These are phyloP conservation scores for Strix aluco DNA, from an alignment of 2,113 vertebrate species.

Conservation along the genomic window DNA sequence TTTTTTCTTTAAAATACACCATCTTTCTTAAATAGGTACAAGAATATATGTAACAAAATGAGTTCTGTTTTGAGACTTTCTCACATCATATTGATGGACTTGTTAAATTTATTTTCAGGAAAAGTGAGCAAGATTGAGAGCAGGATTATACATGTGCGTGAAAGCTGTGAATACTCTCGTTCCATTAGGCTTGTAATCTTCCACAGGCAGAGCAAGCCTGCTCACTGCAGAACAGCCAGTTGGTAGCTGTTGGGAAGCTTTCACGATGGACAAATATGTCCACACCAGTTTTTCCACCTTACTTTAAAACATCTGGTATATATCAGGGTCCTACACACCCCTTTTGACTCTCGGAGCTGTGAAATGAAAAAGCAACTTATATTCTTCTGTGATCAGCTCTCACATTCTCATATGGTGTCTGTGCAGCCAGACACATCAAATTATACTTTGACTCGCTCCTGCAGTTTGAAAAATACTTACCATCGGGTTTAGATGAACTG, in stretches of 20 bases:
- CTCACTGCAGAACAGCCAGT: not conserved
- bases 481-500: not conserved
- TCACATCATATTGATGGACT: not conserved
- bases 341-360: slow-evolving; percentile 12
- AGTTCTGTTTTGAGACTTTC: not conserved
- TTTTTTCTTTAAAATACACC: not conserved
- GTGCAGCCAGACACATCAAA: slow-evolving; percentile 47
- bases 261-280: not conserved
- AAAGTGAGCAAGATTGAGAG: not conserved
- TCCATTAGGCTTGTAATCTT: not conserved
- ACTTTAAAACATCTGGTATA: slow-evolving; percentile 34
- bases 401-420: slow-evolving; percentile 23
- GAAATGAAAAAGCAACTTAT: slow-evolving; percentile 63
- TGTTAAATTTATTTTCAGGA: not conserved
- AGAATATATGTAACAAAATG: not conserved
- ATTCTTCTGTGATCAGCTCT: slow-evolving; percentile 48
- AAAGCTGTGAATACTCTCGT: not conserved
- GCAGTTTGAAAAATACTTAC: slow-evolving; percentile 23
- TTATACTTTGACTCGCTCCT: slow-evolving; percentile 51
- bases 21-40: not conserved
- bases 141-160: not conserved
- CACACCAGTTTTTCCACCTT: slow-evolving; percentile 12
- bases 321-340: not conserved
- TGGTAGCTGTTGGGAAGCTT: not conserved
- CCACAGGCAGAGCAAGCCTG: not conserved